These are phyloP conservation scores for Stegostoma tigrinum DNA, from an alignment of 2,113 vertebrate species.

Conservation along the genomic window DNA sequence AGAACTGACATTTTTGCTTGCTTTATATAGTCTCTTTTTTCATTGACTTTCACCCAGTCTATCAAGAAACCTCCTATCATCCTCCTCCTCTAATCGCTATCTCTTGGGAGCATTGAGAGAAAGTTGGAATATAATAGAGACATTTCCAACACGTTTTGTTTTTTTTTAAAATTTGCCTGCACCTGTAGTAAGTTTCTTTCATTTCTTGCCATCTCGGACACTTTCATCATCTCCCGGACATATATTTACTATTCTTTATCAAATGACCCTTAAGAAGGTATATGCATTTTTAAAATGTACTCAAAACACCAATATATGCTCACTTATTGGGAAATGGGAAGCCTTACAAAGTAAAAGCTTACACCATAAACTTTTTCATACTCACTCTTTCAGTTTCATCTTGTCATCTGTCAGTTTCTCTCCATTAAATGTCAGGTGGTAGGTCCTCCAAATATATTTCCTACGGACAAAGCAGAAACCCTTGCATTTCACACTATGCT, in stretches of 20 bases:
- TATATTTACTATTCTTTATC: background rate
- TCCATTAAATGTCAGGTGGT: conserved; percentile 70
- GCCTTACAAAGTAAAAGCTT: background rate
- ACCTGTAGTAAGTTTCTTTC: background rate
- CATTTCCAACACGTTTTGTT: background rate
- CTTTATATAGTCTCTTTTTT: background rate
- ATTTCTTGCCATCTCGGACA: background rate
- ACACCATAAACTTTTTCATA: conserved; percentile 33
- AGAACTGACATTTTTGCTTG: background rate
- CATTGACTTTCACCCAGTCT: background rate
- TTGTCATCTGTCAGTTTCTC: conserved; percentile 82
- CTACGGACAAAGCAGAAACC: conserved; percentile 47
- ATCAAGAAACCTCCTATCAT: background rate
- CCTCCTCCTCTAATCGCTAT: background rate
- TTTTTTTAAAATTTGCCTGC: background rate
- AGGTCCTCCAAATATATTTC: conserved; percentile 85
- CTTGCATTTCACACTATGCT: background rate
- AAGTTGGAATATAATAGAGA: background rate
- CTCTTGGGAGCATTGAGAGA: background rate
- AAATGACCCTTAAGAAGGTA: background rate
- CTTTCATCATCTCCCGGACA: background rate
- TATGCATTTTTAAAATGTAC: background rate
- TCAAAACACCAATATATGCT: background rate
- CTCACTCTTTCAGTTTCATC: conserved; percentile 88
- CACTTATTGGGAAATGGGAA: rapidly evolving